Base-by-base conservation (phyloP, 2,888 invertebrate species). In the Coleophora flavipennella region DNA sequence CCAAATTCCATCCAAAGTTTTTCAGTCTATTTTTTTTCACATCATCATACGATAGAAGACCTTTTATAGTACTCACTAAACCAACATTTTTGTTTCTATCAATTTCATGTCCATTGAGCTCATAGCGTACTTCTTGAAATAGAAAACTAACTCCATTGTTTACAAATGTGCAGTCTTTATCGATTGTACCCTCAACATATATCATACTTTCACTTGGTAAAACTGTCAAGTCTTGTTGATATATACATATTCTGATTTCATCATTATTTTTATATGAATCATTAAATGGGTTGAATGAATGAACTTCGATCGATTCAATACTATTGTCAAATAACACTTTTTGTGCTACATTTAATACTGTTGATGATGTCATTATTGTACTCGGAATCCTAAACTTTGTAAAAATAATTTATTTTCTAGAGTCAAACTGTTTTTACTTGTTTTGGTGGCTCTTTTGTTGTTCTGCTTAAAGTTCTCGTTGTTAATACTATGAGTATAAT, bases 41-140 rank as follows among this genome's bases (percentile, higher is more conserved):
- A 8, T 38, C 34, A 33, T 49, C 60, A 31, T 56, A 42, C 11
- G 67, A 69, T 8, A 61, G 44, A 45, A 51, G 64, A 39, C 55
- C 55, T 57, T 74, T 70, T 34, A 46, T 41, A 13, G 42, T 33
- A 13, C 42, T 38, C 12, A 39, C 41, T 2, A 45, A 39, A 32
- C 45, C 42, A 8, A 34, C 8, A 25, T 38, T 33, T 27, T 14
- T 26, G 9, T 27, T 31, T 9, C 33, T 32, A 26, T 38, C 32
- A 11, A 27, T 38, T 38, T 38, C 33, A 25, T 13, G 12, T 13
- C 38, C 27, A 36, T 43, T 40, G 7, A 43, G 3, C n/a, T 43
- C 44, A 40, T 43, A 40, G n/a, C 39, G 35, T 14, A 39, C 32
- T 28, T 40, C 38, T 37, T 41, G 42, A 38, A 44, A 44, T 6